Evolutionary conservation across 2,797 vertebrate genomes (phyloP).

Genomic region (Anguilla megastoma): DNA sequence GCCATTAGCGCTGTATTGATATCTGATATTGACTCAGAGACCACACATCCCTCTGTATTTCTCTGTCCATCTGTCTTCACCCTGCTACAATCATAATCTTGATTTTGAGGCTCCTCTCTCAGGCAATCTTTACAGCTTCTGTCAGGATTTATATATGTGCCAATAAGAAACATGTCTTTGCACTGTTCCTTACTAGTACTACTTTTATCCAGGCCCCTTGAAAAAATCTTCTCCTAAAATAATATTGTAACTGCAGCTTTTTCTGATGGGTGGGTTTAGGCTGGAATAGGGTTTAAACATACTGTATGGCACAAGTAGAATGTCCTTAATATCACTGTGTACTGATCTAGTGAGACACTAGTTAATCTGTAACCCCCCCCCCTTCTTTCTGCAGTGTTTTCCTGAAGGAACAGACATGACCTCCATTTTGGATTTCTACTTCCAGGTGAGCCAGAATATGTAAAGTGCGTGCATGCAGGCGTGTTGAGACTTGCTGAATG

Average conservation of each 20-base stretch:
- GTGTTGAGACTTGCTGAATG: background rate
- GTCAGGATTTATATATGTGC: too few species aligned
- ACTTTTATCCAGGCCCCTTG: background rate
- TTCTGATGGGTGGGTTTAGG: background rate
- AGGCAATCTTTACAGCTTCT: background rate
- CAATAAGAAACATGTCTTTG: too few species aligned
- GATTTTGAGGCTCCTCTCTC: background rate
- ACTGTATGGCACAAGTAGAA: background rate
- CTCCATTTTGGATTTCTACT: conserved; percentile 83
- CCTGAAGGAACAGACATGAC: conserved; percentile 89
- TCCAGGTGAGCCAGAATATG: conserved; percentile 79
- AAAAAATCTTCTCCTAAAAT: background rate
- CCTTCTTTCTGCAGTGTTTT: conserved; percentile 76
- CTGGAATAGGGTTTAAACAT: background rate
- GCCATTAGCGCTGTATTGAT: background rate
- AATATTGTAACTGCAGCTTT: background rate
- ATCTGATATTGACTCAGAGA: background rate
- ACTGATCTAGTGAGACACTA: background rate
- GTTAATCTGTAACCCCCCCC: background rate
- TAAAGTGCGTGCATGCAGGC: background rate
- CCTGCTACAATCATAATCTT: background rate
- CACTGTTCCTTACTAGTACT: background rate
- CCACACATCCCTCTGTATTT: background rate
- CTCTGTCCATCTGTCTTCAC: background rate
- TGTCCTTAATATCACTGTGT: background rate